phyloP scores from a whole-genome alignment of 2,797 vertebrate species.

The Microctenopoma stevenorrisi region DNA sequence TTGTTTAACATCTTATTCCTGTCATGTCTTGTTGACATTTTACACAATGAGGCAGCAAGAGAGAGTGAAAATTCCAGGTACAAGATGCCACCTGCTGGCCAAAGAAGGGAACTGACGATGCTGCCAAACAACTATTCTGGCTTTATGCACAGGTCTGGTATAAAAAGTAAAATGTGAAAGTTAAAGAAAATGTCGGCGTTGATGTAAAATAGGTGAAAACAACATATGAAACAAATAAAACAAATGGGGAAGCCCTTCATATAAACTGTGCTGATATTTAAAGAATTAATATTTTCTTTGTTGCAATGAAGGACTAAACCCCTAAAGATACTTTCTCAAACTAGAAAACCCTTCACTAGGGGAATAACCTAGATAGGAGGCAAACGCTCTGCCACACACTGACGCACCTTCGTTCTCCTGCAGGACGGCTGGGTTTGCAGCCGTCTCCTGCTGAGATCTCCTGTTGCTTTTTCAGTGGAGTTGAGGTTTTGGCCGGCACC shows the following conservation, averaged over 20 bases:
- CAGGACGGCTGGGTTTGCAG: slow-evolving; percentile 68
- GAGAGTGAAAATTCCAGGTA: not conserved
- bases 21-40: not conserved
- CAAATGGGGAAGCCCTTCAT: not conserved
- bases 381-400: not conserved
- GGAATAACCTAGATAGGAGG: not conserved
- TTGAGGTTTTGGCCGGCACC: slow-evolving; percentile 50
- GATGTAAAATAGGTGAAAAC: not conserved
- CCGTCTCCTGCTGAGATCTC: slow-evolving; percentile 71
- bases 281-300: not conserved
- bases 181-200: accelerated
- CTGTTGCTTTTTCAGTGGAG: slow-evolving; percentile 73
- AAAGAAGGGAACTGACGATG: slow-evolving; percentile 22
- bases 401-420: slow-evolving; percentile 87
- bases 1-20: slow-evolving; percentile 11
- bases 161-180: not conserved
- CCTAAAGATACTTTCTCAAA: not conserved
- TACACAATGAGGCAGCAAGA: not conserved
- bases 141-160: accelerated
- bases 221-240: slow-evolving; percentile 1
- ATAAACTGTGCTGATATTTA: not conserved
- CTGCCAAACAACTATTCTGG: not conserved
- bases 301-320: not conserved
- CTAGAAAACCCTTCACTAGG: not conserved
- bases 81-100: slow-evolving; percentile 67